phyloP scores from a whole-genome alignment of 2,888 invertebrate species.

The Dexiosoma caninum region DNA sequence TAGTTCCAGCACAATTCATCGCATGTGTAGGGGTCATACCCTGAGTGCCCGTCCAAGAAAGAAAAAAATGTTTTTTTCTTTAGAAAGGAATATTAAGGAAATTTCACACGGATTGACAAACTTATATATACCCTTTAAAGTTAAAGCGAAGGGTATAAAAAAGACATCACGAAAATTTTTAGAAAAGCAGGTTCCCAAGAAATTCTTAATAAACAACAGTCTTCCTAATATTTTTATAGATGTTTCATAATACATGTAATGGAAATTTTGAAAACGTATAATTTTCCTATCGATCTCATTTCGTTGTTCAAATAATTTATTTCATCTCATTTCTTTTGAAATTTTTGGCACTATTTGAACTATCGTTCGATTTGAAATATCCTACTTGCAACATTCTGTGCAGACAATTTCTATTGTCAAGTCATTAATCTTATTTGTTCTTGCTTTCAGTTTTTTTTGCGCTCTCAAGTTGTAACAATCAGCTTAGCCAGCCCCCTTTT shows the following conservation, averaged over 20 bases:
- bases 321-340: neutral
- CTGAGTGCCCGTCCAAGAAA: too few relatives aligned
- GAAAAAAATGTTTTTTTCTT: too few relatives aligned
- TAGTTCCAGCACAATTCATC: too few relatives aligned
- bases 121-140: too few relatives aligned
- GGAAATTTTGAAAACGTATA: neutral
- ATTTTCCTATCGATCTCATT: slow-evolving; percentile 18
- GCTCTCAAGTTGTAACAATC: slow-evolving; percentile 55
- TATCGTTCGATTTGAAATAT: slow-evolving; percentile 22
- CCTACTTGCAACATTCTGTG: slow-evolving; percentile 37
- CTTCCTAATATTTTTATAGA: neutral
- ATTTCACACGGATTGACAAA: too few relatives aligned
- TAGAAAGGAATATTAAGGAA: too few relatives aligned
- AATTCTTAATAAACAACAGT: too few relatives aligned
- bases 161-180: too few relatives aligned
- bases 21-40: too few relatives aligned
- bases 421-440: slow-evolving; percentile 76
- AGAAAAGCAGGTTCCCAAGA: too few relatives aligned
- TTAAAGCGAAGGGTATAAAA: too few relatives aligned
- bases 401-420: slow-evolving; percentile 67
- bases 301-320: neutral
- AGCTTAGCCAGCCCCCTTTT: slow-evolving; percentile 46
- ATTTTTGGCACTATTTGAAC: slow-evolving; percentile 52
- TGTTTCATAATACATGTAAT: neutral
- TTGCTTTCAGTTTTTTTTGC: slow-evolving; percentile 42